Conservation (phyloP, 2,113 vertebrate genomes). For the Trichomycterus rosablanca region DNA sequence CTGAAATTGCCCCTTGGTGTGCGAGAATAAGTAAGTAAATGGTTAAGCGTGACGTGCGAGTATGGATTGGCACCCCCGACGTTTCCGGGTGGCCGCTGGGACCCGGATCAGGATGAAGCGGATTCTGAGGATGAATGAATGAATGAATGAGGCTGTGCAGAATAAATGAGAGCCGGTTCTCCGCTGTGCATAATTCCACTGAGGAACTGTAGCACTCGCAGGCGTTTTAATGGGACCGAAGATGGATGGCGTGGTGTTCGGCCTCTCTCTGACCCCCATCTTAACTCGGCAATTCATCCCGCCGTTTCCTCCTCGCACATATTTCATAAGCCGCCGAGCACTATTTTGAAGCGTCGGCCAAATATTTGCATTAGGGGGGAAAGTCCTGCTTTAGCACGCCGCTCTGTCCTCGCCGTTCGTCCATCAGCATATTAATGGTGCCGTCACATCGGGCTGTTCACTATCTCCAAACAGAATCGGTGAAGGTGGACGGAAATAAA, state of each 20-base stretch:
- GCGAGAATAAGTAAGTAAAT: too few species aligned
- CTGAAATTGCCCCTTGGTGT: too few species aligned
- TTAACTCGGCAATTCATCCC: slow-evolving; percentile 12
- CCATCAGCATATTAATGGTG: not conserved
- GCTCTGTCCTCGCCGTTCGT: not conserved
- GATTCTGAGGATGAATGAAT: too few species aligned
- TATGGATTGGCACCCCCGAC: too few species aligned
- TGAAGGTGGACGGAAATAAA: not conserved
- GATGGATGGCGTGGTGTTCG: slow-evolving; percentile 5
- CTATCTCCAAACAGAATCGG: slow-evolving; percentile 16
- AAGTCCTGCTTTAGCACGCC: not conserved
- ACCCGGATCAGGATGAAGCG: too few species aligned
- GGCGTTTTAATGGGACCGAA: slow-evolving; percentile 13
- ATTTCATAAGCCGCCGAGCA: not conserved
- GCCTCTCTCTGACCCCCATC: slow-evolving; percentile 3
- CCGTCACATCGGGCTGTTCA: not conserved
- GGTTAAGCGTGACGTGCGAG: too few species aligned
- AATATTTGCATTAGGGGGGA: slow-evolving; percentile 14
- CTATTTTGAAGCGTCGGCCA: slow-evolving; percentile 10
- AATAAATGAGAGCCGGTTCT: too few species aligned
- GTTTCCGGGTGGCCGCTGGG: too few species aligned
- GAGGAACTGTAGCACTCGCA: not conserved
- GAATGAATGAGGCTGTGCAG: too few species aligned
- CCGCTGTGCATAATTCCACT: not conserved
- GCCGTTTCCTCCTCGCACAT: not conserved